A percentile compares a stretch with the other conserved stretches of the same genome.
Evolutionary conservation across 1,140 invertebrate species (phyloP).

Genomic region (Micrasema minimum): DNA sequence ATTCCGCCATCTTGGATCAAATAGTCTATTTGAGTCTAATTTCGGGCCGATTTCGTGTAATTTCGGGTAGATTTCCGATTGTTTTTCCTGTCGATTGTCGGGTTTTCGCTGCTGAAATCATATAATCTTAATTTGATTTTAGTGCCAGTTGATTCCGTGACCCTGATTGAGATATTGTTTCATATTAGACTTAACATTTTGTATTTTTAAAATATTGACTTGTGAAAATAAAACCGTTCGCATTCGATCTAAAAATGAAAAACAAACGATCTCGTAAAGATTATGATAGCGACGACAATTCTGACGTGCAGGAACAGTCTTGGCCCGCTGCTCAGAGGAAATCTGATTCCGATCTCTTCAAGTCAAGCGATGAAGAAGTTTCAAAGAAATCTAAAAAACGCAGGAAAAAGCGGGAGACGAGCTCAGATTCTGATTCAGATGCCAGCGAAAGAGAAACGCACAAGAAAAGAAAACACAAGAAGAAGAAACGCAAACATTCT

Average conservation of each 20-base stretch:
- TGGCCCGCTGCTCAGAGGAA: constrained; percentile 9
- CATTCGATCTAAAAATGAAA: constrained; percentile 19
- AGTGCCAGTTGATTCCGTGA: too few species aligned
- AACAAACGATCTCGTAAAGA: constrained; percentile 30
- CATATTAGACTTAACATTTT: too few species aligned
- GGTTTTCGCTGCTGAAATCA: too few species aligned
- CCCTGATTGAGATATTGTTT: too few species aligned
- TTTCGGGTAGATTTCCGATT: too few species aligned
- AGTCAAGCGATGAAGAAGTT: constrained; percentile 55
- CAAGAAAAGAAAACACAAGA: constrained; percentile 66
- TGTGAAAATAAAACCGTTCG: too few species aligned
- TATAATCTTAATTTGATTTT: too few species aligned
- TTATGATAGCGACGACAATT: constrained; percentile 10
- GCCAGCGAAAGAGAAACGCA: constrained; percentile 59
- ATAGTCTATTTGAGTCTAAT: too few species aligned
- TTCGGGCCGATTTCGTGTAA: too few species aligned
- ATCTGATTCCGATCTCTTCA: constrained; percentile 13
- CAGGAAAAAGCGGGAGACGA: constrained; percentile 60
- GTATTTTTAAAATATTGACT: too few species aligned
- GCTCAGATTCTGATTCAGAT: constrained; percentile 60
- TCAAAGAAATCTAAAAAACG: constrained; percentile 59
- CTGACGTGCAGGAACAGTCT: constrained; percentile 12
- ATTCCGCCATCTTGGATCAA: too few species aligned
- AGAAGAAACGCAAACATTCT: constrained; percentile 65
- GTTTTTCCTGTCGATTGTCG: too few species aligned